phyloP scores from a whole-genome alignment of 2,888 invertebrate species.

The Plutella xylostella region DNA sequence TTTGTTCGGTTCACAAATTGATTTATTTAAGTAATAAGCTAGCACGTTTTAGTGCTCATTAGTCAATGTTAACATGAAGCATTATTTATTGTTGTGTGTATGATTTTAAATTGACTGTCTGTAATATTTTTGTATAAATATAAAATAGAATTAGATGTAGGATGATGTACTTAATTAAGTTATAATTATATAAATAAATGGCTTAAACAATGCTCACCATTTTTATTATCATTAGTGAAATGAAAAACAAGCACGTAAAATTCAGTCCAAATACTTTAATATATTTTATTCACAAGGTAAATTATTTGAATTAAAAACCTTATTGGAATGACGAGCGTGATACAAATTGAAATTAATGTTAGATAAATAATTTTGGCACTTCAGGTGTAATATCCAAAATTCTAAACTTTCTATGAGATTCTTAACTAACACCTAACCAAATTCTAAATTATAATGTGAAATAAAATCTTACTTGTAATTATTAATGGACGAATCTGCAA shows the following conservation, averaged over 20 bases:
- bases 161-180: slow-evolving; percentile 46
- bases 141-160: slow-evolving; percentile 41
- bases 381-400: slow-evolving; percentile 31
- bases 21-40: slow-evolving; percentile 6
- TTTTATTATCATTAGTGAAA: background rate
- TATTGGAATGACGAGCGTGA: slow-evolving; percentile 55
- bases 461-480: background rate
- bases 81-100: slow-evolving; percentile 24
- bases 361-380: slow-evolving; percentile 55
- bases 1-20: background rate
- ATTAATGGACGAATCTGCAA: slow-evolving; percentile 38
- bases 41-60: slow-evolving; percentile 28
- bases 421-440: slow-evolving; percentile 15
- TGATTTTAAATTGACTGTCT: slow-evolving; percentile 28
- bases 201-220: too few species aligned
- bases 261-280: slow-evolving; percentile 63
- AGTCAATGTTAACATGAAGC: slow-evolving; percentile 10
- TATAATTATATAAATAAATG: slow-evolving; percentile 44
- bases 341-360: slow-evolving; percentile 25
- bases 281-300: slow-evolving; percentile 40
- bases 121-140: slow-evolving; percentile 39
- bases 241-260: slow-evolving; percentile 27
- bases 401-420: slow-evolving; percentile 40
- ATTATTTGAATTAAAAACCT: slow-evolving; percentile 23
- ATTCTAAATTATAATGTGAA: background rate